Evolutionary conservation across 92 coral and sea anemone species (phyloP).

Genomic region (Micromussa lordhowensis): DNA sequence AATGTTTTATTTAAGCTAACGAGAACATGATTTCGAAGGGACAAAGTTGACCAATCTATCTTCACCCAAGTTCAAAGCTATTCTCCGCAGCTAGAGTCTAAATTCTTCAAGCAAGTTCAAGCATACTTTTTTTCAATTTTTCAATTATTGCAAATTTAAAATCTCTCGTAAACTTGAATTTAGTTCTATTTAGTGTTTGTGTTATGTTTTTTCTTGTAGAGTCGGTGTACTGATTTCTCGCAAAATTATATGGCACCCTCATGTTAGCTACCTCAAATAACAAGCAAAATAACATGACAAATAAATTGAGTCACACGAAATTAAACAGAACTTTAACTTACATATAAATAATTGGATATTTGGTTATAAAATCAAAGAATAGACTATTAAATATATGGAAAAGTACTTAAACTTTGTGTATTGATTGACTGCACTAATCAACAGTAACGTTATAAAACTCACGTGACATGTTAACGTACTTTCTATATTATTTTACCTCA

Average conservation of each 20-base stretch:
- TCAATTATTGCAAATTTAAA: no score
- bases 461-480: background rate
- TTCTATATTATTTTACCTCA: background rate
- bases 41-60: background rate
- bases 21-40: background rate
- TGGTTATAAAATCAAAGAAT: background rate
- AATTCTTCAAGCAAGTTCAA: background rate
- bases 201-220: background rate
- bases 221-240: background rate
- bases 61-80: background rate
- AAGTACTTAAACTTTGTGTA: background rate
- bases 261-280: background rate
- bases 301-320: background rate
- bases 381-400: background rate
- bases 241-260: background rate
- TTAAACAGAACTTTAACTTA: background rate
- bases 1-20: background rate
- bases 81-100: no score
- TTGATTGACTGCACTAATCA: background rate
- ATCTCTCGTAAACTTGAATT: background rate
- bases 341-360: background rate
- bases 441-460: background rate
- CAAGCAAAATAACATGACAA: background rate
- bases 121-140: no score
- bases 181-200: background rate